Evolutionary conservation across 2,113 vertebrate genomes (phyloP).

Genomic region (Rhegmatorhina hoffmannsi): DNA sequence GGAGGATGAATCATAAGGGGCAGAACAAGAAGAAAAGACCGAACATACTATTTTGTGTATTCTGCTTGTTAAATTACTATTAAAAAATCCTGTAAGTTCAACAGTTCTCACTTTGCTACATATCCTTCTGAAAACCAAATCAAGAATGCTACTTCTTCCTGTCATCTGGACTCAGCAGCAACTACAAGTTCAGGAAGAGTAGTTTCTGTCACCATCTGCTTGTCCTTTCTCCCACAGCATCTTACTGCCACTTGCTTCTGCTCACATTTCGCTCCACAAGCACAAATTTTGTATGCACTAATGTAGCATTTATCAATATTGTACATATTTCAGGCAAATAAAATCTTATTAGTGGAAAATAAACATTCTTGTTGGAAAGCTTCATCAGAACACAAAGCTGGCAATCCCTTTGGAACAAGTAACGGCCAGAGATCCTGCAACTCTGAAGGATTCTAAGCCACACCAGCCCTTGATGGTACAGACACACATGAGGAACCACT

Average conservation of each 20-base stretch:
- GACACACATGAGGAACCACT: background rate
- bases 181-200: background rate
- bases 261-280: background rate
- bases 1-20: background rate
- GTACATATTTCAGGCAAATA: conserved; percentile 32
- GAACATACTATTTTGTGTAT: background rate
- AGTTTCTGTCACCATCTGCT: conserved; percentile 59
- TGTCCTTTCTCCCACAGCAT: conserved; percentile 35
- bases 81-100: background rate
- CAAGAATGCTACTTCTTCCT: background rate
- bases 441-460: background rate
- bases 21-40: background rate
- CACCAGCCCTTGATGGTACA: background rate
- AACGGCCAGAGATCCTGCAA: background rate
- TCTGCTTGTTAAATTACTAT: background rate
- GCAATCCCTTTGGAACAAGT: background rate
- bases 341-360: conserved; percentile 11
- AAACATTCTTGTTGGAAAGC: conserved; percentile 18
- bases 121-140: background rate
- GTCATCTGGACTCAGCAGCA: background rate
- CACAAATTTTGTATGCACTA: background rate
- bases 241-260: conserved; percentile 34
- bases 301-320: conserved; percentile 51
- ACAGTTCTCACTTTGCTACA: background rate
- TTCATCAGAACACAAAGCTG: background rate